Evolutionary conservation across 2,888 invertebrate genomes (phyloP).

Genomic region (Scrobipalpa costella): DNA sequence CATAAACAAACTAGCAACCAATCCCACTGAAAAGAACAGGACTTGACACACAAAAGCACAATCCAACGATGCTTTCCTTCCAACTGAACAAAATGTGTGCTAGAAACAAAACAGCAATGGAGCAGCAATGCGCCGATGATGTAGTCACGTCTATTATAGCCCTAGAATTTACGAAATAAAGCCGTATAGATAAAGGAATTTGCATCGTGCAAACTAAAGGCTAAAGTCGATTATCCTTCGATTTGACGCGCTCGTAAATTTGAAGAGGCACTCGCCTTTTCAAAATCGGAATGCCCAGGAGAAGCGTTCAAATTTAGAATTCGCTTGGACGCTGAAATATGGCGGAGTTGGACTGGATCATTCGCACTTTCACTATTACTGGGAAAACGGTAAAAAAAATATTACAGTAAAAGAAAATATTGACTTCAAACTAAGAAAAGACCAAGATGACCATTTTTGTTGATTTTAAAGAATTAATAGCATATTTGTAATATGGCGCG

Average conservation of each 20-base stretch:
- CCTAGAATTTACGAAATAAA: neutral
- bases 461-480: too few species aligned
- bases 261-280: conserved; percentile 64
- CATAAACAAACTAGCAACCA: conserved; percentile 12
- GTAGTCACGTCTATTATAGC: neutral
- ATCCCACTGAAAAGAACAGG: neutral
- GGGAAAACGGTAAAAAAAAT: neutral
- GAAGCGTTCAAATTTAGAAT: conserved; percentile 64
- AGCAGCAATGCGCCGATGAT: neutral
- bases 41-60: neutral
- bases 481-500: too few species aligned
- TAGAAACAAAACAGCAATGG: neutral
- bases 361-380: conserved; percentile 6
- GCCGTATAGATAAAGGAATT: conserved; percentile 34
- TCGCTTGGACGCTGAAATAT: conserved; percentile 52
- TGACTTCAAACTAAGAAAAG: too few species aligned
- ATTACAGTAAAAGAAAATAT: too few species aligned
- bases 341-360: conserved; percentile 36
- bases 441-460: too few species aligned
- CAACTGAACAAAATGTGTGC: conserved; percentile 33
- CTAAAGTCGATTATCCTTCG: conserved; percentile 45
- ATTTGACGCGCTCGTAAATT: conserved; percentile 51
- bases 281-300: conserved; percentile 60
- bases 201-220: conserved; percentile 36
- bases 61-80: neutral